A percentile compares a stretch with the other conserved stretches of the same genome.
These are phyloP conservation scores for Pterobdella sp. DNA, from an alignment of 2,888 invertebrate species.

Conservation along the genomic window DNA sequence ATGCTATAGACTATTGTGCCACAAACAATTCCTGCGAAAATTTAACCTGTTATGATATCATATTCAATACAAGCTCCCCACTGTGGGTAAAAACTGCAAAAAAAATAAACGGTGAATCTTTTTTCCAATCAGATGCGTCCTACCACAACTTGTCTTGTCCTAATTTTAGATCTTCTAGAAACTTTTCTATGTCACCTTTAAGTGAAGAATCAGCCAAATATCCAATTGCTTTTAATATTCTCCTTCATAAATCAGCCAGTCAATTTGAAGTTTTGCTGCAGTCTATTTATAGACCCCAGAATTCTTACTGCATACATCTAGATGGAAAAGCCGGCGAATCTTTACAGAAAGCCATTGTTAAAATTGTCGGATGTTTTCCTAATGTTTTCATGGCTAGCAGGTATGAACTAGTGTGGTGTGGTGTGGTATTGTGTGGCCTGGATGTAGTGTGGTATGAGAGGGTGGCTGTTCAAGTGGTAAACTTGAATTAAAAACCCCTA, in stretches of 20 bases:
- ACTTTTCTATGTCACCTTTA: constrained; percentile 29
- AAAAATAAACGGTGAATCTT: too few relatives aligned
- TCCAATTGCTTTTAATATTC: constrained; percentile 45
- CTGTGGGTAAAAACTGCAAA: too few relatives aligned
- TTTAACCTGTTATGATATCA: too few relatives aligned
- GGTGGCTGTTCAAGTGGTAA: too few relatives aligned
- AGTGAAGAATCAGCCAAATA: constrained; percentile 40
- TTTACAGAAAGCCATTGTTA: constrained; percentile 39
- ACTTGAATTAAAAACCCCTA: too few relatives aligned
- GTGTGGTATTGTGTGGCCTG: too few relatives aligned
- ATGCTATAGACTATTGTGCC: too few relatives aligned
- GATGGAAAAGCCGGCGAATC: constrained; percentile 41
- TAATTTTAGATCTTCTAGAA: constrained; percentile 27
- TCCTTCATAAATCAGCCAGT: constrained; percentile 43
- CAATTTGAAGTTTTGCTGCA: constrained; percentile 44
- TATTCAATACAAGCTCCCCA: too few relatives aligned
- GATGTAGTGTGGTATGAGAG: too few relatives aligned
- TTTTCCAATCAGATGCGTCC: not conserved
- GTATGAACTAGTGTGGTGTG: too few relatives aligned
- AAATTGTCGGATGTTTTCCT: constrained; percentile 42
- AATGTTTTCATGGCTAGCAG: constrained; percentile 48
- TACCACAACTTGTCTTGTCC: constrained; percentile 28
- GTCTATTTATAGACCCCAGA: constrained; percentile 46
- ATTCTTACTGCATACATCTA: constrained; percentile 48
- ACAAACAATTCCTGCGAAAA: too few relatives aligned